phyloP scores from a whole-genome alignment of 2,797 vertebrate genomes.

The Eleutherodactylus coqui region DNA sequence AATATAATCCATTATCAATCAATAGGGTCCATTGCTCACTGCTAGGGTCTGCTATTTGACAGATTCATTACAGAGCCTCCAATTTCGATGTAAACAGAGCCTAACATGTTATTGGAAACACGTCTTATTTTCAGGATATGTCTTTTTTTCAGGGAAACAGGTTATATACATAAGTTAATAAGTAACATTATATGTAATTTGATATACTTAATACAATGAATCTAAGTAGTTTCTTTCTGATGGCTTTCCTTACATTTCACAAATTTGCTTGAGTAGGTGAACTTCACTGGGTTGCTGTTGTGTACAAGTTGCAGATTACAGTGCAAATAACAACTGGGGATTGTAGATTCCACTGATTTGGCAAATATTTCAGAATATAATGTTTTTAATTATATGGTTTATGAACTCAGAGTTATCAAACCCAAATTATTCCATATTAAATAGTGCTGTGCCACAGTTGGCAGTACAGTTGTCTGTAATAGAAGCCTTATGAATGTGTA shows the following conservation, averaged over 20 bases:
- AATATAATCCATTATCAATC: too few species aligned
- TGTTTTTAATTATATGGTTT: background rate
- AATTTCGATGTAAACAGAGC: too few species aligned
- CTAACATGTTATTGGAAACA: too few species aligned
- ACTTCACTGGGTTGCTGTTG: background rate
- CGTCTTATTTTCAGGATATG: too few species aligned
- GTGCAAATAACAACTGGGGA: background rate
- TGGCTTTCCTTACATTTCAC: too few species aligned
- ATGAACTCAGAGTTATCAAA: background rate
- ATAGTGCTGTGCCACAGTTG: background rate
- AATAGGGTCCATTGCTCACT: too few species aligned
- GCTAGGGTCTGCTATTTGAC: too few species aligned
- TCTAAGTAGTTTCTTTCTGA: background rate
- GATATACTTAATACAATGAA: background rate
- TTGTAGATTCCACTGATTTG: background rate
- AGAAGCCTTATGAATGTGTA: constrained; percentile 1
- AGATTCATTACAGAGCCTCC: too few species aligned
- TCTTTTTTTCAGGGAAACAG: too few species aligned
- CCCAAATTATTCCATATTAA: background rate
- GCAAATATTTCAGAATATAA: background rate
- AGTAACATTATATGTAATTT: too few species aligned
- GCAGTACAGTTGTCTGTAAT: background rate
- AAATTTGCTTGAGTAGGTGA: background rate
- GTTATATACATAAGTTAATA: too few species aligned
- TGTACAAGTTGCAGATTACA: background rate